Evolutionary conservation across 2,113 vertebrate species (phyloP).

Genomic region (Passer domesticus): DNA sequence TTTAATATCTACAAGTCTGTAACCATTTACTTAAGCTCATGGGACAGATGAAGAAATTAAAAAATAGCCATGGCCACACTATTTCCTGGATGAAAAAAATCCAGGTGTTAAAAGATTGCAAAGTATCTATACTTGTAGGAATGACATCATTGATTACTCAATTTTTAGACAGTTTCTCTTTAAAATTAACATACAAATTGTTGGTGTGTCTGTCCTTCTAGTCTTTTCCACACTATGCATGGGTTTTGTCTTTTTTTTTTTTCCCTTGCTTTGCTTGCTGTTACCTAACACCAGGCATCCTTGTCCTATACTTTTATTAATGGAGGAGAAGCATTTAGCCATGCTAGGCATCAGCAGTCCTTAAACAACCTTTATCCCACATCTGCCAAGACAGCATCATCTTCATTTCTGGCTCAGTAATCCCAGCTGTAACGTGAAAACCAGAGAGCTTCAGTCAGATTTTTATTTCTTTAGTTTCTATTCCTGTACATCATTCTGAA

Average conservation of each 20-base stretch:
- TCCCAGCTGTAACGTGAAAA: not conserved
- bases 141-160: not conserved
- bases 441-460: not conserved
- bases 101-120: not conserved
- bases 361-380: constrained; percentile 37
- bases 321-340: not conserved
- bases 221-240: not conserved
- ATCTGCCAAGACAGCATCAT: not conserved
- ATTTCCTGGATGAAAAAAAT: not conserved
- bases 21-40: not conserved
- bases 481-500: not conserved
- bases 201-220: not conserved
- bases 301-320: not conserved
- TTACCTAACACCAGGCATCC: not conserved
- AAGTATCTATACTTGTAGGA: not conserved
- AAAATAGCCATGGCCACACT: not conserved
- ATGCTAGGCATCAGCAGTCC: not conserved
- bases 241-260: not conserved
- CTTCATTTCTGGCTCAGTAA: constrained; percentile 25
- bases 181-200: not conserved
- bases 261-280: not conserved
- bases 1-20: not conserved
- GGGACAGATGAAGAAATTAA: not conserved
- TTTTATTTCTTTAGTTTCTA: constrained; percentile 5
- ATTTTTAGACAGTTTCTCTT: not conserved